phyloP scores from a whole-genome alignment of 2,113 vertebrate species.

The Grantiella picta region DNA sequence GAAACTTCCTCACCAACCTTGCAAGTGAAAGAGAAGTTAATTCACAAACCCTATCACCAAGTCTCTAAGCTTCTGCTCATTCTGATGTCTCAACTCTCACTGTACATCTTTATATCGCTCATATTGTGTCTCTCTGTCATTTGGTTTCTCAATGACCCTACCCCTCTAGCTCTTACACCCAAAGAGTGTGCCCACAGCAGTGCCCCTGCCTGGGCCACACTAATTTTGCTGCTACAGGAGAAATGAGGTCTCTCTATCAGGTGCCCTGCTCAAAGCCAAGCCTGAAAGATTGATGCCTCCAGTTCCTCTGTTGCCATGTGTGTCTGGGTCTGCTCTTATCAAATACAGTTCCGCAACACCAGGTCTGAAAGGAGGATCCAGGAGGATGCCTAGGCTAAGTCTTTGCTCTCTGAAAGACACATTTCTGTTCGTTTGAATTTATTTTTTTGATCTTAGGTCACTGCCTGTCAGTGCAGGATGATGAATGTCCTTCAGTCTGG shows the following conservation, averaged over 20 bases:
- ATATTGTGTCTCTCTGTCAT: background rate
- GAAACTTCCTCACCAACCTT: background rate
- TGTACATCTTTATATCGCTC: background rate
- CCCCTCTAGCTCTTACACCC: background rate
- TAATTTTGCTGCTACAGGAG: background rate
- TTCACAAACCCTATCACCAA: background rate
- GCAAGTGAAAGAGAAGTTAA: background rate
- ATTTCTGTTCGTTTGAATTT: background rate
- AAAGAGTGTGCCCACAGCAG: rapidly evolving
- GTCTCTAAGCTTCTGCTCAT: background rate
- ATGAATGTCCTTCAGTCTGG: background rate
- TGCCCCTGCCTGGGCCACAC: background rate
- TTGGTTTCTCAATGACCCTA: background rate
- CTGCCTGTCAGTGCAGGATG: background rate
- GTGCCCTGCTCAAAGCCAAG: background rate
- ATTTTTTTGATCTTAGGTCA: background rate
- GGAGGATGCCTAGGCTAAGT: background rate
- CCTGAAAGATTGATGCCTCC: background rate
- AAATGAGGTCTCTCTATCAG: background rate
- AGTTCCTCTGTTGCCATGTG: background rate
- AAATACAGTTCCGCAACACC: background rate
- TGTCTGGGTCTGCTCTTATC: background rate
- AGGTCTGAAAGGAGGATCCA: background rate
- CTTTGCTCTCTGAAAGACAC: background rate
- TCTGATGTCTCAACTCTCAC: background rate